Percentiles rank a stretch among this genome's conserved stretches.
These are phyloP conservation scores for Abscondita cerata DNA, from an alignment of 2,888 invertebrate species.

Conservation along the genomic window DNA sequence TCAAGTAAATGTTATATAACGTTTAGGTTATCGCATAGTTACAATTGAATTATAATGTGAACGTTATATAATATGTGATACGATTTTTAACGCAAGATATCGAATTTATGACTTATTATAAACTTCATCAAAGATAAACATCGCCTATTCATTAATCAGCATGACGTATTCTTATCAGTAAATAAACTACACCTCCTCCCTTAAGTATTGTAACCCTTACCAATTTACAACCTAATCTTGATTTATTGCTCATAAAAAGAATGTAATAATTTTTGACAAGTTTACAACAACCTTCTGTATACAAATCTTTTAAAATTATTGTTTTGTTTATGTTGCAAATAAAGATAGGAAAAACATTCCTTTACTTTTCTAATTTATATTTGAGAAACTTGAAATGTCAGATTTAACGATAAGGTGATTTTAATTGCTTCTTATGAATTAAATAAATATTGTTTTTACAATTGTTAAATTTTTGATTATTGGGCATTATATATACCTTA, in stretches of 20 bases:
- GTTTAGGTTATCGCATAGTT: too few relatives aligned
- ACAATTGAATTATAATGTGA: too few relatives aligned
- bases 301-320: slow-evolving; percentile 14
- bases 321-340: slow-evolving; percentile 8
- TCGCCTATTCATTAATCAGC: slow-evolving; percentile 56
- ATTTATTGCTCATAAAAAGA: slow-evolving; percentile 49
- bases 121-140: too few relatives aligned
- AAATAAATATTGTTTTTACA: slow-evolving; percentile 9
- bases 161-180: slow-evolving; percentile 59
- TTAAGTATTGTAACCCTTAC: slow-evolving; percentile 37
- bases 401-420: slow-evolving; percentile 13
- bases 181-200: slow-evolving; percentile 55
- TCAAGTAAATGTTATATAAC: too few relatives aligned
- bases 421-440: slow-evolving; percentile 6
- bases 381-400: slow-evolving; percentile 20
- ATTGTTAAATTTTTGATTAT: slow-evolving; percentile 9
- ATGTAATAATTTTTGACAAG: slow-evolving; percentile 48
- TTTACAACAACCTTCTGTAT: slow-evolving; percentile 38
- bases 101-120: too few relatives aligned
- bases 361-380: slow-evolving; percentile 11
- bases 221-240: slow-evolving; percentile 45
- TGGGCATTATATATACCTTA: slow-evolving; percentile 13
- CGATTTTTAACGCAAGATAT: too few relatives aligned
- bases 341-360: slow-evolving; percentile 3
- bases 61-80: too few relatives aligned